A percentile compares a stretch with the other conserved stretches of the same genome.
Conservation (phyloP, 2,113 vertebrate genomes). For the Lagopus muta region DNA sequence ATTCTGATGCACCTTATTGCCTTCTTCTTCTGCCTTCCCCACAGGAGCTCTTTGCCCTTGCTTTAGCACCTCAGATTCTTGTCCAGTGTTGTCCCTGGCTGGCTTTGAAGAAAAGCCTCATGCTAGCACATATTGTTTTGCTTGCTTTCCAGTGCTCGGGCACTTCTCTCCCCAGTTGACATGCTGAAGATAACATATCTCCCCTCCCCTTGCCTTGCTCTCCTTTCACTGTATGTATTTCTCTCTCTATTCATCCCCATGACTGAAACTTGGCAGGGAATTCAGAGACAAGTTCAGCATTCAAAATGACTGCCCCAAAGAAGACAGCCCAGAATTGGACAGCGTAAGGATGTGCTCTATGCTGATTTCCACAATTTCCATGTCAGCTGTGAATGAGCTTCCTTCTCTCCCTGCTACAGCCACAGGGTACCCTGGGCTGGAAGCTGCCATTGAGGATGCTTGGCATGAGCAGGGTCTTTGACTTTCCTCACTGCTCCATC, state of each 20-base stretch:
- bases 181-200: neutral
- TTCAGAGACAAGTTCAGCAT: neutral
- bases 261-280: constrained; percentile 52
- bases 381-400: neutral
- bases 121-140: neutral
- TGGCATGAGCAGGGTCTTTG: neutral
- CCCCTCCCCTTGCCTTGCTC: neutral
- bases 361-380: neutral
- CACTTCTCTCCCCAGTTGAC: neutral
- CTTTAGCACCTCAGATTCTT: neutral
- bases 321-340: neutral
- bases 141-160: neutral
- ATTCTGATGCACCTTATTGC: neutral
- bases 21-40: neutral
- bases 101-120: neutral
- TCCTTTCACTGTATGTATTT: constrained; percentile 14
- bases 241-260: neutral
- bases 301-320: neutral
- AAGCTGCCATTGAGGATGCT: neutral
- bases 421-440: neutral
- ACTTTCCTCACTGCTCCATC: neutral
- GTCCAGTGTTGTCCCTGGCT: neutral
- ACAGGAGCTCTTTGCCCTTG: neutral
- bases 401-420: neutral
- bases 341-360: neutral